Percentiles rank a stretch among this genome's conserved stretches.
phyloP scores from a whole-genome alignment of 1,140 invertebrate genomes.

The Ceratina australensis region DNA sequence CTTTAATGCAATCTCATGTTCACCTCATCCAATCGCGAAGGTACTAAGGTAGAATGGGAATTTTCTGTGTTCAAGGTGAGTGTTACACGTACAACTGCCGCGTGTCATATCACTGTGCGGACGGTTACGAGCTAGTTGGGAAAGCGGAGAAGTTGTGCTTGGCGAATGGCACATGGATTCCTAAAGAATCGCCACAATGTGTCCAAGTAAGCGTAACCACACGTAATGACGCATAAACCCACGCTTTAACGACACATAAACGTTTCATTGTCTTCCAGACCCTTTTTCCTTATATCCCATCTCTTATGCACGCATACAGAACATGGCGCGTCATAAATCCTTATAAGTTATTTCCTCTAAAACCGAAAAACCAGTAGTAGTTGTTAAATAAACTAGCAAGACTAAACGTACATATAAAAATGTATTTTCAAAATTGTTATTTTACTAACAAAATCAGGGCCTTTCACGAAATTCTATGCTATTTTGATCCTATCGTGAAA shows the following conservation, averaged over 20 bases:
- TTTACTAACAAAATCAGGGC: too few species aligned
- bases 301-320: too few species aligned
- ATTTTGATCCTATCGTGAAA: too few species aligned
- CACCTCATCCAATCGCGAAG: too few species aligned
- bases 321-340: too few species aligned
- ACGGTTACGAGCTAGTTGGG: slow-evolving; percentile 95
- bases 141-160: slow-evolving; percentile 90
- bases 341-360: too few species aligned
- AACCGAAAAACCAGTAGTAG: too few species aligned
- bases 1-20: too few species aligned
- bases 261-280: neutral
- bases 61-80: slow-evolving; percentile 82
- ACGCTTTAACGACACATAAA: neutral
- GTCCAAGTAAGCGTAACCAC: slow-evolving; percentile 83
- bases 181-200: slow-evolving; percentile 93
- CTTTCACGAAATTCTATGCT: too few species aligned
- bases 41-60: neutral
- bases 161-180: slow-evolving; percentile 93
- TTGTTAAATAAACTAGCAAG: too few species aligned
- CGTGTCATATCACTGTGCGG: slow-evolving; percentile 95
- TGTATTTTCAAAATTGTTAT: too few species aligned
- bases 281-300: neutral
- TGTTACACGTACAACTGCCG: slow-evolving; percentile 95
- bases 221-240: neutral
- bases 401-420: too few species aligned